Conservation (phyloP, 2,888 invertebrate species). For the Fabriciana adippe region DNA sequence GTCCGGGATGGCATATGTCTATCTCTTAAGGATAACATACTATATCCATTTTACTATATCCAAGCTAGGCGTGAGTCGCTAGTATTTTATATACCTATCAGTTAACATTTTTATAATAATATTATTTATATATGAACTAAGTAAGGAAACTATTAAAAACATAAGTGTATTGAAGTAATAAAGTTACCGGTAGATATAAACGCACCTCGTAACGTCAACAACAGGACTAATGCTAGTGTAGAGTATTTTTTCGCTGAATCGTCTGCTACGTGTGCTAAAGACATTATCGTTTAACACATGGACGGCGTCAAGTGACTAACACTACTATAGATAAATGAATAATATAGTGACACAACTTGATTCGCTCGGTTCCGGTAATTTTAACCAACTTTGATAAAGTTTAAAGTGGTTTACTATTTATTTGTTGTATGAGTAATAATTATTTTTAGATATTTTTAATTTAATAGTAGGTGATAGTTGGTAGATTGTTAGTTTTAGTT, state of each 20-base stretch:
- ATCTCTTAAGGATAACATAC: too few species aligned
- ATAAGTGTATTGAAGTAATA: too few species aligned
- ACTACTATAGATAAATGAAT: background rate
- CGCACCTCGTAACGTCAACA: background rate
- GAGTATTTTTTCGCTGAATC: conserved; percentile 34
- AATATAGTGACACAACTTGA: background rate
- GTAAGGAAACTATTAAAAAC: too few species aligned
- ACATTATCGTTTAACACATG: conserved; percentile 26
- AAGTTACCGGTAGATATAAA: conserved; percentile 2
- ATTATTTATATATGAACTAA: too few species aligned
- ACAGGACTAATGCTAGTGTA: conserved; percentile 13
- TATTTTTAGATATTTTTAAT: too few species aligned
- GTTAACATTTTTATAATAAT: too few species aligned
- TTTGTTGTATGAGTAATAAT: background rate
- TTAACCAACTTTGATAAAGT: conserved; percentile 11
- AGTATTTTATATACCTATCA: too few species aligned
- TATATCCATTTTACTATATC: too few species aligned
- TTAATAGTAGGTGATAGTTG: too few species aligned
- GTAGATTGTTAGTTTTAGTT: too few species aligned
- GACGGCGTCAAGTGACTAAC: conserved; percentile 17
- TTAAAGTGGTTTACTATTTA: background rate
- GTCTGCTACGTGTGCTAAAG: conserved; percentile 30
- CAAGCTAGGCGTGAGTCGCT: too few species aligned
- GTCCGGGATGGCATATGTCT: too few species aligned
- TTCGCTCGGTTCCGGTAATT: background rate